Conservation (phyloP, 2,113 vertebrate species). For the Mus musculus region DNA sequence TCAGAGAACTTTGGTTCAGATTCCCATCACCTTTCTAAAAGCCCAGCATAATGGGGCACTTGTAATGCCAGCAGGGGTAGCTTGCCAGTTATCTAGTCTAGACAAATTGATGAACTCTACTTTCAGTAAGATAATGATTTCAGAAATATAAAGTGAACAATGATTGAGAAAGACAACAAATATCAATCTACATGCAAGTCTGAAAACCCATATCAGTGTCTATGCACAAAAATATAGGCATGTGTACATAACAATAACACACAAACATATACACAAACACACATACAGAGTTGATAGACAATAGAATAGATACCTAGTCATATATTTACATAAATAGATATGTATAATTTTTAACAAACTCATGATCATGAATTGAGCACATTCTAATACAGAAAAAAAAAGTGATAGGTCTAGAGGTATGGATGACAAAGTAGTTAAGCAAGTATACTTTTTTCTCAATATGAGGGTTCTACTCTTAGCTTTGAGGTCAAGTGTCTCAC, state of each 20-base stretch:
- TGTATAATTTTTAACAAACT: too few relatives aligned
- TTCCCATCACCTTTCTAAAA: not conserved
- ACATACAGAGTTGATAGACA: not conserved
- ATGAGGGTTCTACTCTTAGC: rapidly evolving
- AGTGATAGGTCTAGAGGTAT: not conserved
- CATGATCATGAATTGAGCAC: not conserved
- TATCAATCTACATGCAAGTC: not conserved
- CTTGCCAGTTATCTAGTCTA: not conserved
- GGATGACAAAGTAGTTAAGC: not conserved
- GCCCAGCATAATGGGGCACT: not conserved
- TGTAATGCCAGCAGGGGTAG: not conserved
- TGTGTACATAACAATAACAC: not conserved
- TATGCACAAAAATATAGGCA: not conserved
- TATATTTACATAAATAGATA: not conserved
- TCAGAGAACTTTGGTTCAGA: not conserved
- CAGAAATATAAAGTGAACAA: not conserved
- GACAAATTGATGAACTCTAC: not conserved
- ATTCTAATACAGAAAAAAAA: not conserved
- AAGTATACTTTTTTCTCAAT: not conserved
- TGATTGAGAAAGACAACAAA: not conserved
- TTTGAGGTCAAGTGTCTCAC: not conserved
- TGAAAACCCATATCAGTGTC: not conserved
- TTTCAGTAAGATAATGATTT: not conserved
- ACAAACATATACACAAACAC: not conserved
- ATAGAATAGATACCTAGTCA: not conserved